These are phyloP conservation scores for Nomada lathburiana DNA, from an alignment of 2,888 invertebrate species.

Conservation along the genomic window DNA sequence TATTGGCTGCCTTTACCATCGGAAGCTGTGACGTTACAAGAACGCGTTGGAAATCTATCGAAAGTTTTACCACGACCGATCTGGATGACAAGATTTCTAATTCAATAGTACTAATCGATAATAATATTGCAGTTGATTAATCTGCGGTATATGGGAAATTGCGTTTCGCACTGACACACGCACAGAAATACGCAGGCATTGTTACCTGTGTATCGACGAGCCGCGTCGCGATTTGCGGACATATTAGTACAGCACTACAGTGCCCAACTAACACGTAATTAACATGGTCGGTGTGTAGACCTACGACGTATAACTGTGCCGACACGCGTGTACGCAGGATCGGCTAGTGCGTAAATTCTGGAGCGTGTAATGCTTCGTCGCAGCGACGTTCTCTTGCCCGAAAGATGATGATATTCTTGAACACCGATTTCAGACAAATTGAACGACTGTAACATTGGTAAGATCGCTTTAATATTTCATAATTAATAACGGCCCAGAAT, in stretches of 20 bases:
- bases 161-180: neutral
- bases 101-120: too few species aligned
- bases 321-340: slow-evolving; percentile 5
- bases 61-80: too few species aligned
- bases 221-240: slow-evolving; percentile 30
- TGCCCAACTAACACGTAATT: slow-evolving; percentile 38
- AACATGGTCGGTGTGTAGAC: slow-evolving; percentile 40
- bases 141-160: neutral
- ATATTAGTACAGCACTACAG: slow-evolving; percentile 53
- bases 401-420: neutral
- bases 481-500: neutral
- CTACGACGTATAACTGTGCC: slow-evolving; percentile 13
- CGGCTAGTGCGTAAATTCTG: slow-evolving; percentile 18
- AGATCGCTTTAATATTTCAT: neutral
- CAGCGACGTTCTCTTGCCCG: neutral
- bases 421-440: too few species aligned
- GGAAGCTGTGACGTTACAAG: neutral
- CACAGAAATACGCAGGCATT: slow-evolving; percentile 15
- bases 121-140: neutral
- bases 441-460: too few species aligned
- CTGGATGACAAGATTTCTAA: too few species aligned
- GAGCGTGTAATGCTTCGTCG: neutral
- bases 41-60: too few species aligned
- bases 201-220: slow-evolving; percentile 5
- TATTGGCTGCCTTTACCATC: neutral